A percentile compares a stretch with the other conserved stretches of the same genome.
Evolutionary conservation across 2,888 invertebrate genomes (phyloP).

Genomic region (Adelphocoris suturalis): DNA sequence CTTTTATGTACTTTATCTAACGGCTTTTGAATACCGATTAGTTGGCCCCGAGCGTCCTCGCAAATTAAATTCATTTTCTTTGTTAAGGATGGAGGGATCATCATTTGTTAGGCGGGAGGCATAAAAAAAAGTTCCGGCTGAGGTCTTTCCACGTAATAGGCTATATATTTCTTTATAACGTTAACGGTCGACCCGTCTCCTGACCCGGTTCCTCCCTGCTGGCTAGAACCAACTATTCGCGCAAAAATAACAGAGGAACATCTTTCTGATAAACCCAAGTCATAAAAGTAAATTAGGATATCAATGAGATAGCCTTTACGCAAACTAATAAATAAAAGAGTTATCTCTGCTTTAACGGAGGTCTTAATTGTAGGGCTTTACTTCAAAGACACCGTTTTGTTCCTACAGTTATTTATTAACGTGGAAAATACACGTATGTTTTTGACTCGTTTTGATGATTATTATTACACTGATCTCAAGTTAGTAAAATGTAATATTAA

Average conservation of each 20-base stretch:
- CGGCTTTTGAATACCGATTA: conserved; percentile 26
- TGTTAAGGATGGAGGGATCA: conserved; percentile 36
- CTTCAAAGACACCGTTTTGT: too few species aligned
- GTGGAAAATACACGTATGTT: too few species aligned
- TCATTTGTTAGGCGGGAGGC: conserved; percentile 22
- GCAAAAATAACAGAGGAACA: neutral
- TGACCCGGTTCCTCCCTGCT: neutral
- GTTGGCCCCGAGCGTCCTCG: neutral
- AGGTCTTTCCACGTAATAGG: conserved; percentile 2
- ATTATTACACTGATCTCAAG: too few species aligned
- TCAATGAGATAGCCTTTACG: neutral
- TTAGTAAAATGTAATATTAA: too few species aligned
- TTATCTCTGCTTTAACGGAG: too few species aligned
- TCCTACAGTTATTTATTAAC: too few species aligned
- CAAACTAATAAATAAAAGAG: neutral
- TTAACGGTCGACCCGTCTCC: neutral
- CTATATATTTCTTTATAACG: conserved; percentile 39
- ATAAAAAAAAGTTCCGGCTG: neutral
- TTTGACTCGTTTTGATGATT: too few species aligned
- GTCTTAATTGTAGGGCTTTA: too few species aligned
- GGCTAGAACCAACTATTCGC: neutral
- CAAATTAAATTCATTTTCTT: conserved; percentile 36
- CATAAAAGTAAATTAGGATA: conserved; percentile 5
- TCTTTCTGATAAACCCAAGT: neutral
- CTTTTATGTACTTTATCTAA: conserved; percentile 18